Percentiles rank a stretch among this genome's conserved stretches.
Conservation (phyloP, 2,888 invertebrate genomes). For the Caenorhabditis parvicauda region DNA sequence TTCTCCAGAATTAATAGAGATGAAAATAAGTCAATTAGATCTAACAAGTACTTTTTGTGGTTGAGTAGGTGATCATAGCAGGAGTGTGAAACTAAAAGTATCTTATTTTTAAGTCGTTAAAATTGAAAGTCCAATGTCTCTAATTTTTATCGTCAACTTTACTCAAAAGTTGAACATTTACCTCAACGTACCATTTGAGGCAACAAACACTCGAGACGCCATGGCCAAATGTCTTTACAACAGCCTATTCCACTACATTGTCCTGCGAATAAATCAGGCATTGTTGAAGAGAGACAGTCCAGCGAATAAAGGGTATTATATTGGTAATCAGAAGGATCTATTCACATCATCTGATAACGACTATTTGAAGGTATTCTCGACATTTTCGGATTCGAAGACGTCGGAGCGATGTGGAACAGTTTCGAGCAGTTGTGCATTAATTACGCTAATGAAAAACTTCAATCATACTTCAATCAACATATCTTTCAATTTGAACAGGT, state of each 20-base stretch:
- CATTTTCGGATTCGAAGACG: conserved; percentile 95
- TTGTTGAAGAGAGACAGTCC: conserved; percentile 68
- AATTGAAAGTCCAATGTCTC: too few species aligned
- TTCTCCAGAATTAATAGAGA: too few species aligned
- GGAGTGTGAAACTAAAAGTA: neutral
- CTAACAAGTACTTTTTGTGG: too few species aligned
- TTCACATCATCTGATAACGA: neutral
- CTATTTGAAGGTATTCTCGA: conserved; percentile 73
- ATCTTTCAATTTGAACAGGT: conserved; percentile 88
- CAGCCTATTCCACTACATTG: conserved; percentile 95
- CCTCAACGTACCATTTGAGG: conserved; percentile 66
- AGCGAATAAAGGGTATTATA: conserved; percentile 76
- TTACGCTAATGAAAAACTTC: conserved; percentile 93
- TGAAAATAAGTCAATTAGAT: too few species aligned
- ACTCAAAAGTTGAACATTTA: too few species aligned
- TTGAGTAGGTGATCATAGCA: neutral
- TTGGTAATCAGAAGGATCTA: conserved; percentile 68
- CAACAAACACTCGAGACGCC: conserved; percentile 86
- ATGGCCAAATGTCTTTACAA: conserved; percentile 95
- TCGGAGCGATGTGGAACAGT: conserved; percentile 72
- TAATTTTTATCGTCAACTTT: too few species aligned
- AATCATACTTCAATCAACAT: conserved; percentile 95
- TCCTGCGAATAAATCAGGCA: conserved; percentile 90
- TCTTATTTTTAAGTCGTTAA: too few species aligned
- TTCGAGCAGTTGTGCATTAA: conserved; percentile 96